Base-by-base conservation (phyloP, 2,113 vertebrate genomes). In the Serinus canaria region DNA sequence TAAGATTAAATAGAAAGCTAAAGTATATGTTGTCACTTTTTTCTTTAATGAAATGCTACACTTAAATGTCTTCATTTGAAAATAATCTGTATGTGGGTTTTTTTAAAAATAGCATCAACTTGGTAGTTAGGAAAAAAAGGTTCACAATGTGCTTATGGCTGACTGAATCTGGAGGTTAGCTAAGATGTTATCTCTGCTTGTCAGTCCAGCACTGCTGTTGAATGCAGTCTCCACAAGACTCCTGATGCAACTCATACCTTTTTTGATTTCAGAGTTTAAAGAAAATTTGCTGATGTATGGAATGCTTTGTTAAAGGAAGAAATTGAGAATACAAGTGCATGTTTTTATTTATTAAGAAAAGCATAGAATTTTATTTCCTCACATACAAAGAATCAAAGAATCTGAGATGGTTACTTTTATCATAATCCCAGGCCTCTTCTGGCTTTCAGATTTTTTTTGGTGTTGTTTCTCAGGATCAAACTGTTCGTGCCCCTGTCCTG, bases 11-110 rank as follows among this genome's bases (percentile, higher is more conserved):
- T 92, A 78, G 95, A 94, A 80, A 84, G 90, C 87, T 95, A 97
- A 97, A 97, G 97, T 97, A 92, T 84, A 97, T 88, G 91, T 94
- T 97, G 94, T 96, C 97, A 92, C 91, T 96, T 94, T 96, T 95
- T 96, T 91, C 75, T 94, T 94, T 94, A 95, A 87, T 69, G 73
- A 84, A 92, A 97, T 66, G 82, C 96, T 92, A 68, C 75, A 66
- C 76, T 96, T 94, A 83, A 85, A 94, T 13, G 83, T 96, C 92
- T 94, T 79, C 84, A 90, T 87, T 93, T 92, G 95, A 97, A 96
- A 94, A 84, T 62, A 93, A 76, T 97, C 93, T 90, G 73, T 52
- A 86, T 78, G 93, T 93, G 91, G 92, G 95, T 68, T 77, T 89
- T 95, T 90, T 87, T 84, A 73, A 93, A 96, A 96, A 96, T 97